Evolutionary conservation across 2,888 invertebrate species (phyloP).

Genomic region (Eilema griseolum): DNA sequence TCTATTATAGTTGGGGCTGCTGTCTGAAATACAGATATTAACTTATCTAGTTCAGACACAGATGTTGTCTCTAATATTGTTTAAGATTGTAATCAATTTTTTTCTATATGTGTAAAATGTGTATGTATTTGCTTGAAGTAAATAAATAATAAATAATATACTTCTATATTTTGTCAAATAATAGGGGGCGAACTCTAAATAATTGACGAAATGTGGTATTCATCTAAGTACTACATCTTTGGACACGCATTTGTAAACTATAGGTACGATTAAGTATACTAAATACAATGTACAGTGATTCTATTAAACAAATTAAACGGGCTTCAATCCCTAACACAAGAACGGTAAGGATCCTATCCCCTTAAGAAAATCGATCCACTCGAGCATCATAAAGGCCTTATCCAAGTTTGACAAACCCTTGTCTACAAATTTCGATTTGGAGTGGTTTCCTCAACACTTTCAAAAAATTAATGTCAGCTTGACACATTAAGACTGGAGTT

Average conservation of each 20-base stretch:
- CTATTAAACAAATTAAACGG: conserved; percentile 1
- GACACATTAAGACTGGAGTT: not conserved
- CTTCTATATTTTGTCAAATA: no score
- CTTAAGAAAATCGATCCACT: conserved; percentile 20
- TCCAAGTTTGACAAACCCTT: conserved; percentile 29
- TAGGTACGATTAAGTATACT: not conserved
- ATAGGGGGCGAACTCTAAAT: no score
- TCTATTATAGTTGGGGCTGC: no score
- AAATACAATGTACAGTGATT: not conserved
- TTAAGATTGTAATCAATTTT: no score
- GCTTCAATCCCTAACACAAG: conserved; percentile 15
- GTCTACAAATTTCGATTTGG: conserved; percentile 34
- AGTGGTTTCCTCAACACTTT: conserved; percentile 32
- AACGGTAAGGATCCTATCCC: not conserved
- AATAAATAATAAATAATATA: no score
- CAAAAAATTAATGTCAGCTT: conserved; percentile 36
- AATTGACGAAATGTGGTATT: no score
- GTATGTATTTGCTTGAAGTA: no score
- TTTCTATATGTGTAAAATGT: no score
- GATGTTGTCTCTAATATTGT: no score
- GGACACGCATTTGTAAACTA: not conserved
- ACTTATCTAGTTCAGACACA: no score
- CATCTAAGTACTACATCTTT: not conserved
- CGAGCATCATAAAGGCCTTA: conserved; percentile 13
- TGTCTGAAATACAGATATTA: no score